Evolutionary conservation across 2,888 invertebrate genomes (phyloP), one percentile per base, ranked within the genome.

Genomic region (Dicyrtomina minuta): DNA sequence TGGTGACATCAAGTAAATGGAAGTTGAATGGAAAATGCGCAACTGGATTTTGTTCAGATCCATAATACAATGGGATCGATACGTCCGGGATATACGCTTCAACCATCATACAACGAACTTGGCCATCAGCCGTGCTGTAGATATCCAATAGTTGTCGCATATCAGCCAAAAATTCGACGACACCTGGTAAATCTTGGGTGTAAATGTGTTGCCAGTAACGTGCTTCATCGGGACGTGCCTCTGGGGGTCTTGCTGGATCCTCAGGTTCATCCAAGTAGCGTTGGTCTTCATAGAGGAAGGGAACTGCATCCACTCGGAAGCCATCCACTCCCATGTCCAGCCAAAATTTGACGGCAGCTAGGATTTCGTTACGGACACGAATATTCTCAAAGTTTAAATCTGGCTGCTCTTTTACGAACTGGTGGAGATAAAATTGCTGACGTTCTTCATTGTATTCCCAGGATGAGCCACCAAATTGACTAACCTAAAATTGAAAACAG

Each of bases 361-460:
- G 79, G 75, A 93, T 88, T 80, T 87, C 87, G 1, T 84, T 80
- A 3, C 88, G 84, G 0, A 92, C 90, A 0, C 81, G 80, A 0
- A 84, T 82, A 79, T 91, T 90, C 70, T 87, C 84, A 84, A 90
- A 91, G 83, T 94, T 92, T 4, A 96, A 85, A 81, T 94, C 92
- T 0, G 94, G 90, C 79, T 88, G 87, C 17, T 85, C n/a, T n/a
- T n/a, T n/a, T n/a, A n/a, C n/a, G n/a, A n/a, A n/a, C n/a, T n/a
- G n/a, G n/a, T n/a, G n/a, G 64, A 93, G 86, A 81, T 93, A 93
- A 82, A 85, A 93, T 80, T 90, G 89, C 72, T 86, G 82, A 17
- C 91, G 85, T 17, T 80, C 80, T 0, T 85, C 83, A 73, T 86
- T 84, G 84, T 88, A 93, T 15, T 85, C 84, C 92, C 93, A 92